Conservation (phyloP, 1,140 invertebrate genomes). For the Drosophila funebris region DNA sequence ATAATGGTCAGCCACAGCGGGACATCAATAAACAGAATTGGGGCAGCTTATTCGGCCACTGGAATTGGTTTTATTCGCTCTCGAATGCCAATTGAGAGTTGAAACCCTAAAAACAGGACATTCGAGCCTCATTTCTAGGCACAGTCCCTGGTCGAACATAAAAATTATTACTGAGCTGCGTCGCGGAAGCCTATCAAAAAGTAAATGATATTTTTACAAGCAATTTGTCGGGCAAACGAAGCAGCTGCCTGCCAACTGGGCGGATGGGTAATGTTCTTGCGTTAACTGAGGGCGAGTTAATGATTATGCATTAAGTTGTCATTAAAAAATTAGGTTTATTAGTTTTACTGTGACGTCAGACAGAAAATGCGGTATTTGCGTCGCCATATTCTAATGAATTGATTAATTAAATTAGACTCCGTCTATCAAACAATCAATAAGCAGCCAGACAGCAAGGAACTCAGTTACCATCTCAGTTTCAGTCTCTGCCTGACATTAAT, state of each 20-base stretch:
- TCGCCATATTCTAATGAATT: constrained; percentile 71
- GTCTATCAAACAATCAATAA: constrained; percentile 31
- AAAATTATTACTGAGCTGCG: constrained; percentile 66
- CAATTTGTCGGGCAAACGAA: constrained; percentile 35
- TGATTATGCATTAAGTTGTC: constrained; percentile 75
- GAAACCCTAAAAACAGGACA: constrained; percentile 14
- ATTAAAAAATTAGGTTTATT: constrained; percentile 77
- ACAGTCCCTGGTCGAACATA: constrained; percentile 44
- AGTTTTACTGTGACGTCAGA: constrained; percentile 53
- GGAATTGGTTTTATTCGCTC: constrained; percentile 13
- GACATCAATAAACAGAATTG: constrained; percentile 28
- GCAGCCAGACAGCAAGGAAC: not conserved
- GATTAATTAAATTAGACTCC: constrained; percentile 71
- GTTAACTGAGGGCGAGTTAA: constrained; percentile 43
- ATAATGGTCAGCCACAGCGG: constrained; percentile 40
- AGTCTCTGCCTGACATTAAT: constrained; percentile 43
- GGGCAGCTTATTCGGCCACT: constrained; percentile 3
- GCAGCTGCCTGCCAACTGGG: not conserved
- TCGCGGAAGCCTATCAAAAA: constrained; percentile 47
- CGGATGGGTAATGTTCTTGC: not conserved
- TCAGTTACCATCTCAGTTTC: no score
- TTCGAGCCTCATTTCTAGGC: constrained; percentile 35
- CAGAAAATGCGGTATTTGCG: constrained; percentile 3
- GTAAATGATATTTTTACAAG: constrained; percentile 49
- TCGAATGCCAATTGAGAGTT: constrained; percentile 26